These are phyloP conservation scores for Micrastur ruficollis DNA, from an alignment of 2,797 vertebrate genomes.

Conservation along the genomic window DNA sequence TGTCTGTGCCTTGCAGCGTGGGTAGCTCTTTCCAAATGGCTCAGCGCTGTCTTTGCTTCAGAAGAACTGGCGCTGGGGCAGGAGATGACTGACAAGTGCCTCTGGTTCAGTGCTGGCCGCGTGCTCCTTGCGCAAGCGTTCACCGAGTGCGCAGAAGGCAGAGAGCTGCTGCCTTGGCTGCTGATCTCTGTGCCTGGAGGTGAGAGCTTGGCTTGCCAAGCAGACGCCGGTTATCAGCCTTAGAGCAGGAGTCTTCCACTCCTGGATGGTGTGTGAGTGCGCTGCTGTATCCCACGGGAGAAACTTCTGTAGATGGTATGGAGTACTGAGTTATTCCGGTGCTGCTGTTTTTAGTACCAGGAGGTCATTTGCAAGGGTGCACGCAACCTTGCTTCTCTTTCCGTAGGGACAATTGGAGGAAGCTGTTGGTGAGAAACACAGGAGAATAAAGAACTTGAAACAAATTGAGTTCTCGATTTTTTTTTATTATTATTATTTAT, in stretches of 20 bases:
- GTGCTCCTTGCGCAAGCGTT: background rate
- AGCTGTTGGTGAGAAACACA: background rate
- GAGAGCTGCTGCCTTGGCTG: background rate
- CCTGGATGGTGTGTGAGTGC: background rate
- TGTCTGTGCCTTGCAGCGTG: fast-evolving
- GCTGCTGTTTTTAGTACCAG: background rate
- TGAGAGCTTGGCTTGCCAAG: background rate
- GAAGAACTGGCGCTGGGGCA: background rate
- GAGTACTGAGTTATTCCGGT: background rate
- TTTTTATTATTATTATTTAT: background rate
- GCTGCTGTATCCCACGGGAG: background rate
- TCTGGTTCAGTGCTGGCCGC: background rate
- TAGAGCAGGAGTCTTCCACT: background rate
- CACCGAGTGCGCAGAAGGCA: background rate
- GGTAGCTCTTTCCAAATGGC: background rate
- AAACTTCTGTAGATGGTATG: background rate
- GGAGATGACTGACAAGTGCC: background rate
- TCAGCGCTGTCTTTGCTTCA: background rate
- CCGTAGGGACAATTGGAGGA: background rate
- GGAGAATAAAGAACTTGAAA: slow-evolving; percentile 25
- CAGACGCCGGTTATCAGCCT: background rate
- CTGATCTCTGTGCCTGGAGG: background rate
- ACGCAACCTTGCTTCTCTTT: background rate
- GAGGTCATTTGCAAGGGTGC: background rate
- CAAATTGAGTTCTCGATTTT: background rate